These are phyloP conservation scores for Agriotes lineatus DNA, from an alignment of 2,888 invertebrate genomes.

Conservation along the genomic window DNA sequence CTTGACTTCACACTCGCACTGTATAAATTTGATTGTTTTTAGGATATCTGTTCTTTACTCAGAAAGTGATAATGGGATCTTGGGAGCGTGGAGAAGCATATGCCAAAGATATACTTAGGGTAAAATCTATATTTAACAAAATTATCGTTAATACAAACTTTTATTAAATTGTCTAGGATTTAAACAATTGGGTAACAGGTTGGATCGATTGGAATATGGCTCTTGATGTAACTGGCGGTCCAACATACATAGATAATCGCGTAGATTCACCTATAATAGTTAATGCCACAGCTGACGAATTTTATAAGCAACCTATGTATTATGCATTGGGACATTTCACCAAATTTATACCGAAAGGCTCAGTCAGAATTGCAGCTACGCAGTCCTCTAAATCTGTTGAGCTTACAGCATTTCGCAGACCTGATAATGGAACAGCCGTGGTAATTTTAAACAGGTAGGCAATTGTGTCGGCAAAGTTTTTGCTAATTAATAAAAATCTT, in stretches of 20 bases:
- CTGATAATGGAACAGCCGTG: conserved; percentile 67
- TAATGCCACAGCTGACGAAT: conserved; percentile 73
- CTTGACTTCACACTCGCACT: too few species aligned
- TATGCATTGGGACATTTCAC: conserved; percentile 86
- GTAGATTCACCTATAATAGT: conserved; percentile 86
- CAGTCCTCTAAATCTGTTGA: conserved; percentile 60
- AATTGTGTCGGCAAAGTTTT: neutral
- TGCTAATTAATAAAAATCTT: neutral
- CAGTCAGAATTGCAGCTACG: conserved; percentile 63
- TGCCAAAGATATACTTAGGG: conserved; percentile 67
- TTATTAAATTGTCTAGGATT: conserved; percentile 68
- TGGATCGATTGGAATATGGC: conserved; percentile 95
- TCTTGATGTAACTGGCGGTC: conserved; percentile 80
- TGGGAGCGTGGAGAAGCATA: conserved; percentile 71
- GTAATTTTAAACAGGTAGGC: conserved; percentile 72
- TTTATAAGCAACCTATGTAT: conserved; percentile 91
- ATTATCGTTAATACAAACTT: conserved; percentile 69
- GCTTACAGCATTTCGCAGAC: conserved; percentile 68
- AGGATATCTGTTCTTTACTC: neutral
- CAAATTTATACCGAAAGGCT: conserved; percentile 74
- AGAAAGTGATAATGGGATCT: conserved; percentile 69
- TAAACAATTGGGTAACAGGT: conserved; percentile 81
- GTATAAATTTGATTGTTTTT: too few species aligned
- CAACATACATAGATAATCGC: conserved; percentile 82
- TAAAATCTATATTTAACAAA: too few species aligned